Evolutionary conservation across 2,113 vertebrate genomes (phyloP).

Genomic region (Osmerus mordax): DNA sequence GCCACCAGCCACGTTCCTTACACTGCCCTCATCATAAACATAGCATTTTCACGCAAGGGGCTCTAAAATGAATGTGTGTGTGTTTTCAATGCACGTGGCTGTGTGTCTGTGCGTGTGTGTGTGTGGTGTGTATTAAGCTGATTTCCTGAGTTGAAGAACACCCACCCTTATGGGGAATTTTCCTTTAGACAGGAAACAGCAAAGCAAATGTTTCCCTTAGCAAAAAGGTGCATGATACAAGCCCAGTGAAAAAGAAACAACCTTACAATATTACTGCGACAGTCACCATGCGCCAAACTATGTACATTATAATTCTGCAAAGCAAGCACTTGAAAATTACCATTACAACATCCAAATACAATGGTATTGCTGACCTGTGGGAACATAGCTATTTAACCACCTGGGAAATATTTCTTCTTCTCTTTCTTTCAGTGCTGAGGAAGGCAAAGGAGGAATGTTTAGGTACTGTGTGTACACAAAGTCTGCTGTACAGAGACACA

Average conservation of each 20-base stretch:
- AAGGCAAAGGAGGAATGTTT: slow-evolving; percentile 98
- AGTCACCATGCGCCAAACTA: slow-evolving; percentile 81
- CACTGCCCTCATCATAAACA: slow-evolving; percentile 27
- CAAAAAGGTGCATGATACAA: slow-evolving; percentile 65
- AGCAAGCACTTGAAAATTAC: slow-evolving; percentile 79
- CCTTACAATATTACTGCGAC: slow-evolving; percentile 70
- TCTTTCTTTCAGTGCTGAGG: slow-evolving; percentile 75
- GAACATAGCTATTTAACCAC: slow-evolving; percentile 71
- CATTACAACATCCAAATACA: slow-evolving; percentile 82
- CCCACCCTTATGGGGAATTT: slow-evolving; percentile 53
- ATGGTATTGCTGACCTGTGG: slow-evolving; percentile 85
- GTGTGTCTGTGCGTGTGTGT: slow-evolving; percentile 19
- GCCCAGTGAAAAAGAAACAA: slow-evolving; percentile 62
- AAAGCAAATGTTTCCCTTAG: slow-evolving; percentile 63
- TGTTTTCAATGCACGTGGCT: slow-evolving; percentile 7
- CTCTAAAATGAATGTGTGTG: slow-evolving; percentile 27
- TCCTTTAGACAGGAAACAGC: slow-evolving; percentile 75
- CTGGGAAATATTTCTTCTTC: slow-evolving; percentile 70
- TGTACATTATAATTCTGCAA: slow-evolving; percentile 70
- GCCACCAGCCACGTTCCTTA: slow-evolving; percentile 18
- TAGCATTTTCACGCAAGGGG: slow-evolving; percentile 62
- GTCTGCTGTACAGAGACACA: slow-evolving; percentile 88
- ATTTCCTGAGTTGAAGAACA: slow-evolving; percentile 77
- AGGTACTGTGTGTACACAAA: slow-evolving; percentile 78
- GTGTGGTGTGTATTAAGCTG: slow-evolving; percentile 44